These are phyloP conservation scores for Myotis pilosus DNA, from an alignment of 2,797 vertebrate genomes.

Conservation along the genomic window DNA sequence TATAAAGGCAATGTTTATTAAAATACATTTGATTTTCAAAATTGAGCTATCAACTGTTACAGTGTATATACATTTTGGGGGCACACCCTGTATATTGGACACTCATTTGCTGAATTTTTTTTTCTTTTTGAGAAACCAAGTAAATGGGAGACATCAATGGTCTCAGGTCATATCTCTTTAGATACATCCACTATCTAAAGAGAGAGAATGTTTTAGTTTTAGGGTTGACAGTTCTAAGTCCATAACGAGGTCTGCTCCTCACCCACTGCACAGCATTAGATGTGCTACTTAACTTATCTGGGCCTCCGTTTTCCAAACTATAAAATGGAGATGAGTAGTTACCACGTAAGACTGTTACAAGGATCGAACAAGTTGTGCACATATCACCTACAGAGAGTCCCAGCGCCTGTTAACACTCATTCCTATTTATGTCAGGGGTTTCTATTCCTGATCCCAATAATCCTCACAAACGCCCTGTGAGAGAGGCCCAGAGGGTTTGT, in stretches of 20 bases:
- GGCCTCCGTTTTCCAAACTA: slow-evolving; percentile 19
- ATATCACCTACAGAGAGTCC: neutral
- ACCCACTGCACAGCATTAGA: neutral
- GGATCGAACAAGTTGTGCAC: neutral
- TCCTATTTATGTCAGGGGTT: neutral
- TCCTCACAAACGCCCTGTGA: neutral
- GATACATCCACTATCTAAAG: neutral
- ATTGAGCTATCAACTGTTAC: too few species aligned
- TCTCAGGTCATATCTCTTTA: neutral
- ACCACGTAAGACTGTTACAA: neutral
- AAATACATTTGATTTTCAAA: too few species aligned
- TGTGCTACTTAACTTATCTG: neutral
- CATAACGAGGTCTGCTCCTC: neutral
- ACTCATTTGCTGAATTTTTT: neutral
- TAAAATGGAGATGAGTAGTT: slow-evolving; percentile 17
- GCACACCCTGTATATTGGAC: neutral
- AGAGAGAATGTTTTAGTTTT: neutral
- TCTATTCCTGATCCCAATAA: neutral
- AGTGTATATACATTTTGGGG: too few species aligned
- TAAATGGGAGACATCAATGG: neutral
- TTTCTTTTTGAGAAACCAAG: neutral
- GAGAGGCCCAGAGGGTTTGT: neutral
- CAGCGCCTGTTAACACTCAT: neutral
- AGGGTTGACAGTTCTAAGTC: neutral
- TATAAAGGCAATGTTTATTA: too few species aligned